phyloP scores from a whole-genome alignment of 35 echinoderm and acorn worm genomes.

The Hemicentrotus pulcherrimus region DNA sequence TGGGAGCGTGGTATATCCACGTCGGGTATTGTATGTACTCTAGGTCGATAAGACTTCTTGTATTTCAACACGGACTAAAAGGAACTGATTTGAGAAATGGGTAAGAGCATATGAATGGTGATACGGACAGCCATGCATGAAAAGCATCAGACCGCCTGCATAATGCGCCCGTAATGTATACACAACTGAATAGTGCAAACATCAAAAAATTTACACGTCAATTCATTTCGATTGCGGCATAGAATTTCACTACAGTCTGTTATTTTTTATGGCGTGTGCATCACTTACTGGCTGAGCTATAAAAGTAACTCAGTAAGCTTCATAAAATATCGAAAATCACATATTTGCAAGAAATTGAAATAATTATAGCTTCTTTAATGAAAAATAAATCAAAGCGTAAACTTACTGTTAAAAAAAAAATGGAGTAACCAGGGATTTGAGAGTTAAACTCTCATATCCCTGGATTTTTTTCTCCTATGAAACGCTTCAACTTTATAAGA shows the following conservation, averaged over 20 bases:
- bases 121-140: not conserved
- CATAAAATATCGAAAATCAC: not conserved
- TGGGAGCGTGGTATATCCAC: not conserved
- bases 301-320: not conserved
- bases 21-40: conserved; percentile 1
- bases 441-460: not conserved
- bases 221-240: conserved; percentile 3
- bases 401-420: not conserved
- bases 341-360: not conserved
- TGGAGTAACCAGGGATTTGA: not conserved
- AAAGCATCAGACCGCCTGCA: not conserved
- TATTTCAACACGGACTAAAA: conserved; percentile 19
- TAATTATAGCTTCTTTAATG: not conserved
- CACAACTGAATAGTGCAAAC: not conserved
- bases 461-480: not conserved
- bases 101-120: not conserved
- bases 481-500: not conserved
- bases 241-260: not conserved
- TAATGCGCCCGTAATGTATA: not conserved
- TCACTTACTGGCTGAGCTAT: not conserved
- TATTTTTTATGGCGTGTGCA: not conserved
- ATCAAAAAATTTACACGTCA: conserved; percentile 10
- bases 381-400: not conserved
- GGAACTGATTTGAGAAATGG: not conserved
- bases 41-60: conserved; percentile 28